Conservation (phyloP, 2,888 invertebrate species). For the Lasioglossum figueresi region DNA sequence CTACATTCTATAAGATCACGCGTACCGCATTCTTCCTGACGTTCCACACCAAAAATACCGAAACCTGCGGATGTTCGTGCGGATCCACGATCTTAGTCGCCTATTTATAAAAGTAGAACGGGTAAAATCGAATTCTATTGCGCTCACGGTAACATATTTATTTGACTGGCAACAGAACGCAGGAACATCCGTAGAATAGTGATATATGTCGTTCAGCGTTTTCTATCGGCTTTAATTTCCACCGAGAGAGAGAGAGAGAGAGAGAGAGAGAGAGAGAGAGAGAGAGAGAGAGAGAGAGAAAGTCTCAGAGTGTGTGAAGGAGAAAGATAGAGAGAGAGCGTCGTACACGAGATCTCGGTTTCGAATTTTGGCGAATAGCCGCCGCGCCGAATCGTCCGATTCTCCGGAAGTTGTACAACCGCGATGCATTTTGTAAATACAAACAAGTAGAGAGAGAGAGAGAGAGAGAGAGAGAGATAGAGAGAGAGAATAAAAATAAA, state of each 20-base stretch:
- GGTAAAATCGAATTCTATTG: neutral
- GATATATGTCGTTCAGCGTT: slow-evolving; percentile 16
- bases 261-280: too few species aligned
- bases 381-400: slow-evolving; percentile 18
- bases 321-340: neutral
- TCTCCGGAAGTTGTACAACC: slow-evolving; percentile 23
- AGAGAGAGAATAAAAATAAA: neutral
- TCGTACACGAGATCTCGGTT: slow-evolving; percentile 9
- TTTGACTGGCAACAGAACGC: neutral
- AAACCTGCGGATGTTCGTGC: slow-evolving; percentile 1
- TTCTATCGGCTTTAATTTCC: neutral
- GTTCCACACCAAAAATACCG: slow-evolving; percentile 6
- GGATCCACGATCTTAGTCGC: neutral
- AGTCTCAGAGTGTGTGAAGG: too few species aligned
- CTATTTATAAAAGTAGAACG: neutral
- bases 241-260: neutral
- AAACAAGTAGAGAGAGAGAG: neutral
- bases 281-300: too few species aligned
- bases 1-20: slow-evolving; percentile 31
- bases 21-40: slow-evolving; percentile 1
- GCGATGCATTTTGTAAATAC: slow-evolving; percentile 50
- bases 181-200: neutral
- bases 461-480: neutral
- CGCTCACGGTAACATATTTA: neutral
- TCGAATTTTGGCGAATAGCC: neutral